Evolutionary conservation across 2,797 vertebrate species (phyloP), one percentile per base, ranked within the genome.

Genomic region (Ptychobarbus kaznakovi): DNA sequence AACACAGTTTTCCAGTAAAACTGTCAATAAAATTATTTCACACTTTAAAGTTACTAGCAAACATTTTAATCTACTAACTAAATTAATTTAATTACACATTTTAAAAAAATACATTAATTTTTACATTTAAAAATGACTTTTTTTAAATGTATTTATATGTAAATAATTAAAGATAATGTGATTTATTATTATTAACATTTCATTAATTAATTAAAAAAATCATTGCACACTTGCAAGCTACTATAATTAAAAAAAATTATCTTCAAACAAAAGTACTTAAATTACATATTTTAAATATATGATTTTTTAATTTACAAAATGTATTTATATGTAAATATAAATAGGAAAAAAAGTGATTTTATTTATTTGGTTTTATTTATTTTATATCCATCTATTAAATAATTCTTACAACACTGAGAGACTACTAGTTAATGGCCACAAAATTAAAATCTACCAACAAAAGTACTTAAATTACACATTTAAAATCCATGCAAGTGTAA

Each of bases 71-170:
- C 13, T 35, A 32, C 63, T 13, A 35, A 35, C 63, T 16, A 66
- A 66, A 66, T 66, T 2, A 32, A 2, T 13, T 65, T 13, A 56
- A 56, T 61, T 25, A 61, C 58, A 61, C 0, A 61, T 61, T 61
- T 1, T 1, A 5, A 15, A 63, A 15, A 9, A 0, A 1, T 3
- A 1, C 3, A 66, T 35, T 7, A 2, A 16, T 13, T 35, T 32
- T 66, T 66, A 35, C 1, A 6, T 5, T 78, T 20, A 40, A n/a
- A 61, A 11, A 78, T 2, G 6, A 11, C 6, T 44, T 63, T 1
- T 35, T 22, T 77, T 9, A 2, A 9, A 22, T 56, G 20, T 8
- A 56, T 49, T n/a, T 58, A n/a, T n/a, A 11, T 58, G 9, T 15
- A 28, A 61, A 13, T 61, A 25, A 61, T 25, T 12, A 12, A 58